These are phyloP conservation scores for Epiperipatus broadwayi DNA, from an alignment of 2,888 invertebrate species.

Conservation along the genomic window DNA sequence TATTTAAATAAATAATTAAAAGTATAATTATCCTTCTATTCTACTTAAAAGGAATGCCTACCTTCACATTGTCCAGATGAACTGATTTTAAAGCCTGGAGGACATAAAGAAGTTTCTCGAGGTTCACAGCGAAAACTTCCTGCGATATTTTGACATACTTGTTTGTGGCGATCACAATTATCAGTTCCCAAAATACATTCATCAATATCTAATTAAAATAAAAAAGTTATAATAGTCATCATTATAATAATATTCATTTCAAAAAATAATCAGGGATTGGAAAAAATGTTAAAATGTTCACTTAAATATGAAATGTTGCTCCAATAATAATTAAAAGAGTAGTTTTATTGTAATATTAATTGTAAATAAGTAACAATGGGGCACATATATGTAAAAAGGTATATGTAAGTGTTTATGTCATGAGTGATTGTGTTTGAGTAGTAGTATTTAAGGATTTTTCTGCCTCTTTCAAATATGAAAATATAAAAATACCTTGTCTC, in stretches of 20 bases:
- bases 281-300: neutral
- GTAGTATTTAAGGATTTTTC: too few species aligned
- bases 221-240: neutral
- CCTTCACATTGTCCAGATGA: slow-evolving; percentile 23
- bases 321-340: neutral
- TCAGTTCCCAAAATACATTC: slow-evolving; percentile 31
- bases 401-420: too few species aligned
- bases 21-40: too few species aligned
- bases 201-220: slow-evolving; percentile 29
- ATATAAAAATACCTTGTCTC: too few species aligned
- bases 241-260: slow-evolving; percentile 8
- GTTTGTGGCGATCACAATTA: slow-evolving; percentile 28
- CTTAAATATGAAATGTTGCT: neutral
- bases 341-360: too few species aligned
- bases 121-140: slow-evolving; percentile 31
- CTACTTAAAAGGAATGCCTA: slow-evolving; percentile 8
- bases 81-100: slow-evolving; percentile 24
- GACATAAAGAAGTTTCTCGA: slow-evolving; percentile 28
- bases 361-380: too few species aligned
- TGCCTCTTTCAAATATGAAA: too few species aligned
- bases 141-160: slow-evolving; percentile 30
- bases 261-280: neutral
- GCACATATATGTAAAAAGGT: too few species aligned
- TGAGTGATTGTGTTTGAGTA: too few species aligned
- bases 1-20: too few species aligned